Percentiles rank a stretch among this genome's conserved stretches.
Evolutionary conservation across 1,140 invertebrate genomes (phyloP).

Genomic region (Intoshia linei): DNA sequence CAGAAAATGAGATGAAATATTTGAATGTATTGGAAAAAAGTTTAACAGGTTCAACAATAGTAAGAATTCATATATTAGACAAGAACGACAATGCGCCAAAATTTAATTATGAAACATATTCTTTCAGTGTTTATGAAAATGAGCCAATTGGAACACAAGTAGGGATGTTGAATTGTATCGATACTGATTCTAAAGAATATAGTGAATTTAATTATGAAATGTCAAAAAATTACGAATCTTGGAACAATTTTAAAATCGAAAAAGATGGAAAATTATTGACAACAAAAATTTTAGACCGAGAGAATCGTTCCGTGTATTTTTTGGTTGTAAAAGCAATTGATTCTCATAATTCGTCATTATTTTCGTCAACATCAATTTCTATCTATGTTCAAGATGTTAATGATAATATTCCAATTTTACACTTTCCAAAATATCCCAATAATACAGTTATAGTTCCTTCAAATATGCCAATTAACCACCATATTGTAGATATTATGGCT

Average conservation of each 20-base stretch:
- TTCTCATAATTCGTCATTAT: not conserved
- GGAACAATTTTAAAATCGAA: too few relatives aligned
- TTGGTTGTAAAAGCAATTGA: constrained; percentile 2
- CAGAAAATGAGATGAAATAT: too few relatives aligned
- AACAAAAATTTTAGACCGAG: constrained; percentile 6
- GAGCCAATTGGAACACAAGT: not conserved
- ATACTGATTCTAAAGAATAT: constrained; percentile 5
- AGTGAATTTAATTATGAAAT: too few relatives aligned
- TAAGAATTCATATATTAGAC: constrained; percentile 3
- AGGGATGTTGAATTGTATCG: not conserved
- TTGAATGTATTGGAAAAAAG: too few relatives aligned
- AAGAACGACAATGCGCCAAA: constrained; percentile 4
- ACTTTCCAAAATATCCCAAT: constrained; percentile 4
- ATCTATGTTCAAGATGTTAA: constrained; percentile 3
- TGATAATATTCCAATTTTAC: constrained; percentile 4
- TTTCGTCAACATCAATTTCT: not conserved
- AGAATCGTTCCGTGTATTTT: constrained; percentile 1
- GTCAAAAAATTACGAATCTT: too few relatives aligned
- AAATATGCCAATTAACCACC: too few relatives aligned
- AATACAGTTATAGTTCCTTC: too few relatives aligned
- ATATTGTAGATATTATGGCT: too few relatives aligned
- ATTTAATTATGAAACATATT: constrained; percentile 5
- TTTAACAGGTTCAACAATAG: not conserved
- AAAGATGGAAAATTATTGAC: too few relatives aligned
- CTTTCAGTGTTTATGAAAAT: constrained; percentile 3